Conservation (phyloP, 2,113 vertebrate genomes). For the Balaeniceps rex region DNA sequence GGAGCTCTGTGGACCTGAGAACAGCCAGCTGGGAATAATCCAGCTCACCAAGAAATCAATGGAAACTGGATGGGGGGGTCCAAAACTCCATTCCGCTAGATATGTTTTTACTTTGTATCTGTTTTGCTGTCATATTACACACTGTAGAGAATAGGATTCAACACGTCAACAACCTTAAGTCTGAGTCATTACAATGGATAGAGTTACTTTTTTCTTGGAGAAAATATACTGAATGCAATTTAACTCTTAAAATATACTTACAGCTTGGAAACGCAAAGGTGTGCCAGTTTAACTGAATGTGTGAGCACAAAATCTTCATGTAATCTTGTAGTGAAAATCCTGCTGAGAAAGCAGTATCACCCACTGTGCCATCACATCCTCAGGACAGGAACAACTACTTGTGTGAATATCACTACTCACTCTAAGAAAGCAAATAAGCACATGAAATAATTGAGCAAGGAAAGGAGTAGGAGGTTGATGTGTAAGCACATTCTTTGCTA, state of each 20-base stretch:
- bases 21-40: background rate
- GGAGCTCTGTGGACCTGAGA: background rate
- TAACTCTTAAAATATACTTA: background rate
- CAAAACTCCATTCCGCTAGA: background rate
- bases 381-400: background rate
- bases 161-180: background rate
- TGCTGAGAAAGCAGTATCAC: background rate
- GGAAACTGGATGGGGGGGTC: background rate
- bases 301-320: background rate
- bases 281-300: background rate
- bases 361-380: background rate
- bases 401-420: background rate
- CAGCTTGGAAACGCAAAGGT: background rate
- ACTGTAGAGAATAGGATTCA: background rate
- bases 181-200: background rate
- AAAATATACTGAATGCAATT: background rate
- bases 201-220: background rate
- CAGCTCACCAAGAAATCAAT: background rate
- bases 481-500: constrained; percentile 17
- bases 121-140: background rate
- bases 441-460: background rate
- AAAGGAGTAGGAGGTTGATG: constrained; percentile 29
- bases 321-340: background rate
- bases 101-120: background rate
- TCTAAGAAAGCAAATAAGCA: background rate